A percentile compares a stretch with the other conserved stretches of the same genome.
Conservation (phyloP, 2,113 vertebrate genomes). For the Sialia sialis region DNA sequence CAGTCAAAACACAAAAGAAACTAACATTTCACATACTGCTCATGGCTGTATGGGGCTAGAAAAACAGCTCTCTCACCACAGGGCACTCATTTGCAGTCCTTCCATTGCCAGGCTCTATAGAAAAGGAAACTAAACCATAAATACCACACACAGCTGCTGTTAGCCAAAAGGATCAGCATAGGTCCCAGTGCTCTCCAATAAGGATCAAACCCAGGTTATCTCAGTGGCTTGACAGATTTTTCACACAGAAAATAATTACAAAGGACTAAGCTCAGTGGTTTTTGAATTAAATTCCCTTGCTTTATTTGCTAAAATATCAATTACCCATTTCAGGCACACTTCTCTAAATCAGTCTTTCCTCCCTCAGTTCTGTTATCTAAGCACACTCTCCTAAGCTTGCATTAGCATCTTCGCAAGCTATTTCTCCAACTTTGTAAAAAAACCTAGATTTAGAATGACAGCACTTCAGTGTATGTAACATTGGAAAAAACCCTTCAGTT, state of each 20-base stretch:
- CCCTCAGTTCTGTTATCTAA: neutral
- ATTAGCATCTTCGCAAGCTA: neutral
- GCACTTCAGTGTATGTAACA: neutral
- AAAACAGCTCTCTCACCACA: neutral
- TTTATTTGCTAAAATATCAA: neutral
- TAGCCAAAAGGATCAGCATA: neutral
- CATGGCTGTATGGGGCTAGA: neutral
- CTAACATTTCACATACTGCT: neutral
- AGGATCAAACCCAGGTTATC: neutral
- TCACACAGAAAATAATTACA: neutral
- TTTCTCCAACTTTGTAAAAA: neutral
- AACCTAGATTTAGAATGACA: neutral
- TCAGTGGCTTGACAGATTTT: neutral
- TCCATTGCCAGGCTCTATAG: neutral
- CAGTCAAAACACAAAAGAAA: neutral
- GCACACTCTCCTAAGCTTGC: neutral
- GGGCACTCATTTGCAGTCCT: neutral
- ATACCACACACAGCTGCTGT: neutral
- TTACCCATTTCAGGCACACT: neutral
- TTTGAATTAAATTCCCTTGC: neutral
- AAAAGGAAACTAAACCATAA: neutral
- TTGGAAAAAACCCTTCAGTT: neutral
- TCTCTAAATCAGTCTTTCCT: neutral
- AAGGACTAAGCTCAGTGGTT: neutral
- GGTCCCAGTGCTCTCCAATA: neutral